These are phyloP conservation scores for Nycticryphes semicollaris DNA, from an alignment of 2,113 vertebrate species.

Conservation along the genomic window DNA sequence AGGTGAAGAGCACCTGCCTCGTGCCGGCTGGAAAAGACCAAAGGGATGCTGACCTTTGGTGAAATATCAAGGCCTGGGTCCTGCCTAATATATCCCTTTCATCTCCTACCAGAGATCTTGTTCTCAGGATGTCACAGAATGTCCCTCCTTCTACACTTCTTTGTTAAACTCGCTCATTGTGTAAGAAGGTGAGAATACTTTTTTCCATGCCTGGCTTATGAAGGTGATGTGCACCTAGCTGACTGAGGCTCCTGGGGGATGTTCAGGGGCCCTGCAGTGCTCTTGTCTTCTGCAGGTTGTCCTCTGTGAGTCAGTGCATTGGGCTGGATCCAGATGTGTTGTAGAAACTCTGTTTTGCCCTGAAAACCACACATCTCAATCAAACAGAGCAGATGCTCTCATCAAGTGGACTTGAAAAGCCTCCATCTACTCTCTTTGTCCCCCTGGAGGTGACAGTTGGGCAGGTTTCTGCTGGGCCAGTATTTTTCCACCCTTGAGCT, in stretches of 20 bases:
- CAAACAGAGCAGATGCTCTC: not conserved
- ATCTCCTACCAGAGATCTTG: not conserved
- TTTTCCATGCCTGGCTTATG: not conserved
- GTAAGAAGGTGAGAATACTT: not conserved
- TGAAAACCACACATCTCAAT: not conserved
- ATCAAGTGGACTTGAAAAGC: not conserved
- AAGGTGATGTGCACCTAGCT: fast-evolving
- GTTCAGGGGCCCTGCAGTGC: not conserved
- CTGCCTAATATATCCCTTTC: not conserved
- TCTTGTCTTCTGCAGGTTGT: not conserved
- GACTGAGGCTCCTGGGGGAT: not conserved
- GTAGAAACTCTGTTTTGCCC: not conserved
- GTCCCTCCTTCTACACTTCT: not conserved
- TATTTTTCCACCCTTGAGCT: not conserved
- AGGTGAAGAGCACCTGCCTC: not conserved
- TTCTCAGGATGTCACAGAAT: not conserved
- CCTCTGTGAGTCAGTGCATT: not conserved
- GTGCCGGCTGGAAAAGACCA: not conserved
- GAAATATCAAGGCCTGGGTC: not conserved
- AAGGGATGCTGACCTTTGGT: not conserved
- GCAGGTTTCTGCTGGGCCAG: not conserved
- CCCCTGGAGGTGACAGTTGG: not conserved
- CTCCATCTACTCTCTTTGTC: not conserved
- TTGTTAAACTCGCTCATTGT: not conserved
- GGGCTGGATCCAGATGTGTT: not conserved